These are phyloP conservation scores for Callorhinus ursinus DNA, from an alignment of 2,113 vertebrate genomes.

Conservation along the genomic window DNA sequence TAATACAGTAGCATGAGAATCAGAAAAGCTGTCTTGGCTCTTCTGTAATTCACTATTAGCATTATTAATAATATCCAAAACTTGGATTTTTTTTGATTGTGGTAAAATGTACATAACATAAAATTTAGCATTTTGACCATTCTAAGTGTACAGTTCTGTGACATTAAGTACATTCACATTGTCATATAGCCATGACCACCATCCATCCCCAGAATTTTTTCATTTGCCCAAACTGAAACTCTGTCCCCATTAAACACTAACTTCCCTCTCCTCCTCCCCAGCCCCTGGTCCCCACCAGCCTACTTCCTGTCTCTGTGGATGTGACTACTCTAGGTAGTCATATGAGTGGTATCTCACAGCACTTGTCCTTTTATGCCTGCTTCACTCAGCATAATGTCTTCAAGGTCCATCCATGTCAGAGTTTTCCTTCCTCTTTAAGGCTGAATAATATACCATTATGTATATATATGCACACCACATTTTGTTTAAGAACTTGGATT, in stretches of 20 bases:
- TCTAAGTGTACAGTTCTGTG: background rate
- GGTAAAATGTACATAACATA: background rate
- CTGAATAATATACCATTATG: background rate
- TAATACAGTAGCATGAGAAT: background rate
- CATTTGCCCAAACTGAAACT: background rate
- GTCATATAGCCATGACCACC: background rate
- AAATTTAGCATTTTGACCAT: background rate
- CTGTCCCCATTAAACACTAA: background rate
- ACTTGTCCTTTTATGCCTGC: background rate
- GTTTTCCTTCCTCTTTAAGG: conserved; percentile 13
- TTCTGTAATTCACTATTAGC: background rate
- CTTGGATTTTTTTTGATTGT: background rate
- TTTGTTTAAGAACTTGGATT: conserved; percentile 31
- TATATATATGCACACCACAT: background rate
- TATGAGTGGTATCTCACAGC: background rate
- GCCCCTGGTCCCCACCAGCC: background rate
- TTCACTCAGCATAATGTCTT: background rate
- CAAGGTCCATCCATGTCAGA: background rate
- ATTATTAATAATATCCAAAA: background rate
- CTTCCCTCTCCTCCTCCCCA: background rate
- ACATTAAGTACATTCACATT: background rate
- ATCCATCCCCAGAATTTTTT: background rate
- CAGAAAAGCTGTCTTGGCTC: background rate
- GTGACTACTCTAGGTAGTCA: background rate
- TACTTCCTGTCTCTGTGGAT: background rate